These are phyloP conservation scores for Drosophila antonietae DNA, from an alignment of 2,888 invertebrate species.

Conservation along the genomic window DNA sequence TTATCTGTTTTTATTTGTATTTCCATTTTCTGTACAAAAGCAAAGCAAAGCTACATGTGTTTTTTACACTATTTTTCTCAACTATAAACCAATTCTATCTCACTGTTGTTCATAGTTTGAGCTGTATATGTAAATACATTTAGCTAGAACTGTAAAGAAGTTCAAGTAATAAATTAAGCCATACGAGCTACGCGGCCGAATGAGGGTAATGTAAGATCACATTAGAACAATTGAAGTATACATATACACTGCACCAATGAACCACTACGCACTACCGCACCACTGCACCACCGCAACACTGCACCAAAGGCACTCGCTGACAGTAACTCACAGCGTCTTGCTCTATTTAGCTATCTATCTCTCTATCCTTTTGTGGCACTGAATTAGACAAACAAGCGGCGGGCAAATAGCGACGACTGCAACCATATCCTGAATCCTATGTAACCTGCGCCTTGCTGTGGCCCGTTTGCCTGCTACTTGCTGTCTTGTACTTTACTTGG, in stretches of 20 bases:
- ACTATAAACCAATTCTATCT: background rate
- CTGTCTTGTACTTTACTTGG: constrained; percentile 32
- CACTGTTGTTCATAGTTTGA: background rate
- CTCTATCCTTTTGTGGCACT: constrained; percentile 30
- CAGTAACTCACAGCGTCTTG: constrained; percentile 36
- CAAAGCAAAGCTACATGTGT: background rate
- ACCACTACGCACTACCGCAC: constrained; percentile 31
- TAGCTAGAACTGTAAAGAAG: background rate
- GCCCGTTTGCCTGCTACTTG: constrained; percentile 31
- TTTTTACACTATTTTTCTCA: background rate
- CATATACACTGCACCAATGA: constrained; percentile 23
- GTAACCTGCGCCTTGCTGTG: constrained; percentile 10
- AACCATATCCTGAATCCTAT: constrained; percentile 22
- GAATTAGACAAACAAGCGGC: constrained; percentile 33
- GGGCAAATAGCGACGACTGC: constrained; percentile 31
- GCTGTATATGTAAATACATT: background rate
- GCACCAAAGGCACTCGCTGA: constrained; percentile 39
- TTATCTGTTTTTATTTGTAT: background rate
- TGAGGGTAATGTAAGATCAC: constrained; percentile 16
- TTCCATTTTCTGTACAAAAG: background rate
- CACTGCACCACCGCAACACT: constrained; percentile 41
- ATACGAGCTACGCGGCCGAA: background rate
- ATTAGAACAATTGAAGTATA: constrained; percentile 50
- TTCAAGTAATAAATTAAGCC: constrained; percentile 16
- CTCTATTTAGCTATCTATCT: constrained; percentile 16